Percentiles rank a stretch among this genome's conserved stretches.
Evolutionary conservation across 2,113 vertebrate genomes (phyloP).

Genomic region (Leptodactylus fuscus): DNA sequence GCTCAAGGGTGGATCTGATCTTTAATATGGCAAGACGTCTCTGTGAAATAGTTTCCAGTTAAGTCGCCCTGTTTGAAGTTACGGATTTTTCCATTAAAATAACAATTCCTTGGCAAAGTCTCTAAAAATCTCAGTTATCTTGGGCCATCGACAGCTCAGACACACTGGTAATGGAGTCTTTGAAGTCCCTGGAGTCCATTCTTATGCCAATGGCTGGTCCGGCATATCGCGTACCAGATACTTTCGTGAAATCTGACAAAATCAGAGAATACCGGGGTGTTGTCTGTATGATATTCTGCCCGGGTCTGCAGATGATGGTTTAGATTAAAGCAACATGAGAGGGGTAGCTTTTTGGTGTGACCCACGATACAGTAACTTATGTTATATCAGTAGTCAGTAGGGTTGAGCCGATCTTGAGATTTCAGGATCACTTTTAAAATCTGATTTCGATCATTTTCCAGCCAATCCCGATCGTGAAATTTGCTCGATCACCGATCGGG

Average conservation of each 20-base stretch:
- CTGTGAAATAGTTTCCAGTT: background rate
- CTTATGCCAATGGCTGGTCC: background rate
- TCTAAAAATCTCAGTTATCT: slow-evolving; percentile 21
- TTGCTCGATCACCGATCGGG: no score
- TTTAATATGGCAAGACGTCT: background rate
- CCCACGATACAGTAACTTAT: no score
- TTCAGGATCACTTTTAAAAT: no score
- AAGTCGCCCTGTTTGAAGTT: background rate
- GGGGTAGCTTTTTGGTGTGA: background rate
- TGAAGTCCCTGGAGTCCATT: background rate
- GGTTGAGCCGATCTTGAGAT: no score
- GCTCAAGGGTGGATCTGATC: background rate
- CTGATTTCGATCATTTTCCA: no score
- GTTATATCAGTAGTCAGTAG: no score
- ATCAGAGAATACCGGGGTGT: background rate
- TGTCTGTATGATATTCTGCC: background rate
- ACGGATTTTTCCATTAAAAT: slow-evolving; percentile 13
- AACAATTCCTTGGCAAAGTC: slow-evolving; percentile 3
- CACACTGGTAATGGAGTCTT: background rate
- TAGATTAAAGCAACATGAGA: background rate
- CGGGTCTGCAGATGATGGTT: background rate
- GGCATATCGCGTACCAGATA: background rate
- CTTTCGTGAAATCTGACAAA: background rate
- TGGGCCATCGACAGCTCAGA: slow-evolving; percentile 7
- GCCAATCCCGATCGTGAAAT: no score